Evolutionary conservation across 2,888 invertebrate species (phyloP).

Genomic region (Sabatieria punctata): DNA sequence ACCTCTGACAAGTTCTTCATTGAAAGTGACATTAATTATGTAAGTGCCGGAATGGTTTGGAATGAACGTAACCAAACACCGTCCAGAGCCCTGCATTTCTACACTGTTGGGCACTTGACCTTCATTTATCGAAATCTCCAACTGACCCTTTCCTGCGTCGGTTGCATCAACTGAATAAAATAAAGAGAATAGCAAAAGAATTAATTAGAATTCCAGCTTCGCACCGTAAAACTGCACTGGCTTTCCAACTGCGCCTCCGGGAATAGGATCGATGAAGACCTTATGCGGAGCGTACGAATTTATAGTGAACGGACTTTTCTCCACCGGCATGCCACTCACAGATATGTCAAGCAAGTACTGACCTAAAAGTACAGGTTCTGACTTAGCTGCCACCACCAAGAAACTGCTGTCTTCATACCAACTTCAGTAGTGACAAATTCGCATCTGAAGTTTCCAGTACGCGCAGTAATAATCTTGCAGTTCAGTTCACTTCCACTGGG

Average conservation of each 20-base stretch:
- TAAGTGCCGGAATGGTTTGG: constrained; percentile 77
- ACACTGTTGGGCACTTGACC: constrained; percentile 98
- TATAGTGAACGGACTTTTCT: constrained; percentile 72
- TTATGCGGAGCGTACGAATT: constrained; percentile 85
- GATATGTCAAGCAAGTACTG: constrained; percentile 79
- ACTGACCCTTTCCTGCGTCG: constrained; percentile 93
- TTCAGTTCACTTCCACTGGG: constrained; percentile 67
- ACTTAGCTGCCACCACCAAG: constrained; percentile 14
- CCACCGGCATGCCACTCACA: constrained; percentile 71
- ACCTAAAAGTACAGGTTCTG: constrained; percentile 16
- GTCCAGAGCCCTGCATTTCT: constrained; percentile 76
- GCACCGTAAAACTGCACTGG: constrained; percentile 89
- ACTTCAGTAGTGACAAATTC: constrained; percentile 84
- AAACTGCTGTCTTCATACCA: no score
- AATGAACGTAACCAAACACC: constrained; percentile 63
- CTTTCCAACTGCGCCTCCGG: constrained; percentile 80
- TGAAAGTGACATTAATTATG: constrained; percentile 83
- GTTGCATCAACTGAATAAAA: constrained; percentile 72
- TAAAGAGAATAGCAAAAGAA: constrained; percentile 4
- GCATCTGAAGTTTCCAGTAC: constrained; percentile 63
- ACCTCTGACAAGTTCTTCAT: constrained; percentile 84
- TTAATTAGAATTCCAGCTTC: neutral
- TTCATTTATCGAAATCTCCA: constrained; percentile 97
- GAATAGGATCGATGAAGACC: constrained; percentile 81
- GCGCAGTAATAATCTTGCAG: constrained; percentile 62